Evolutionary conservation across 2,888 invertebrate species (phyloP).

Genomic region (Drosophila parthenogenetica): DNA sequence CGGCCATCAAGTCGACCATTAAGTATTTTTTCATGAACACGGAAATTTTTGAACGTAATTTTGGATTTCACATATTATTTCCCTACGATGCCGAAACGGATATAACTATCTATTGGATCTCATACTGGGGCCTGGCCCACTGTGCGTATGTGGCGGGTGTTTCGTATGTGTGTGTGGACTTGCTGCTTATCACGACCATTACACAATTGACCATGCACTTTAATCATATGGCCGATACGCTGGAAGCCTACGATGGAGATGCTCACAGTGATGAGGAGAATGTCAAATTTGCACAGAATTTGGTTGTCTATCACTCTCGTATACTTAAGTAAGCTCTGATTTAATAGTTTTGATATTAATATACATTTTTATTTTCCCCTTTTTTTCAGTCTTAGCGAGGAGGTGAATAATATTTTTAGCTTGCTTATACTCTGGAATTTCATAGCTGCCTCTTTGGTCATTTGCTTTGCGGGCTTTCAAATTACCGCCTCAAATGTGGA

Average conservation of each 20-base stretch:
- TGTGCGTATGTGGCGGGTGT: constrained; percentile 76
- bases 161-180: constrained; percentile 76
- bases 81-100: constrained; percentile 64
- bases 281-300: constrained; percentile 47
- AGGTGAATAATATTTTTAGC: constrained; percentile 75
- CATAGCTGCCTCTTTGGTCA: constrained; percentile 80
- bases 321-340: constrained; percentile 58
- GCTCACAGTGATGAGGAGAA: constrained; percentile 54
- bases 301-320: constrained; percentile 60
- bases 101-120: constrained; percentile 66
- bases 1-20: constrained; percentile 66
- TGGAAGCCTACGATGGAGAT: constrained; percentile 58
- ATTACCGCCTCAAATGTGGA: constrained; percentile 75
- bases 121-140: constrained; percentile 67
- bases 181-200: constrained; percentile 73
- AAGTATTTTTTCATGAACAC: constrained; percentile 63
- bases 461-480: constrained; percentile 83
- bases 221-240: constrained; percentile 67
- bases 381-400: constrained; percentile 63
- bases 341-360: neutral
- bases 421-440: constrained; percentile 82
- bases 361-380: neutral
- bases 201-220: constrained; percentile 76
- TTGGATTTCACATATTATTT: constrained; percentile 63
- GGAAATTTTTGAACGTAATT: constrained; percentile 69